These are phyloP conservation scores for Passer montanus DNA, from an alignment of 2,113 vertebrate species.

Conservation along the genomic window DNA sequence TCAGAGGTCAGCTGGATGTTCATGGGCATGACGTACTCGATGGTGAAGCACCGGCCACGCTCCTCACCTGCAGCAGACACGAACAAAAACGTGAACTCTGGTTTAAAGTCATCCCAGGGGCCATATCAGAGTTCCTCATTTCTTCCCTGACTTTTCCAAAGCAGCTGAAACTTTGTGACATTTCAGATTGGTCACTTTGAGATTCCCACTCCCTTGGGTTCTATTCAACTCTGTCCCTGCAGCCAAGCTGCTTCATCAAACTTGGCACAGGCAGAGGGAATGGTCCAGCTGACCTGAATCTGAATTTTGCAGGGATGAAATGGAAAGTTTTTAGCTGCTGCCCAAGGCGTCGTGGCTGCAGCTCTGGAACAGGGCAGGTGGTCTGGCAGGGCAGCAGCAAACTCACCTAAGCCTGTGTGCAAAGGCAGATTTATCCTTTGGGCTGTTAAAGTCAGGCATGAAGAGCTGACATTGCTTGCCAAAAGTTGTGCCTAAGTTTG, in stretches of 20 bases:
- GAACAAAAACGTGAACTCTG: accelerated
- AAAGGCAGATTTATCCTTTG: not conserved
- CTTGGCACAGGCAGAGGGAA: not conserved
- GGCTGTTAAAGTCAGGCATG: not conserved
- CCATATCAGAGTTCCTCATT: accelerated
- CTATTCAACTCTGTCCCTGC: not conserved
- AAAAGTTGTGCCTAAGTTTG: not conserved
- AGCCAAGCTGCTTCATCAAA: not conserved
- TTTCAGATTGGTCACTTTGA: not conserved
- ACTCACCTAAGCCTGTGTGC: not conserved
- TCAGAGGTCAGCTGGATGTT: constrained; percentile 92
- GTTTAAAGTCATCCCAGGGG: not conserved
- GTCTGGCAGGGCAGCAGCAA: not conserved
- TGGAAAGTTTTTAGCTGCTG: not conserved
- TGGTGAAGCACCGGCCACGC: constrained; percentile 92
- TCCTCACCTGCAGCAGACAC: constrained; percentile 84
- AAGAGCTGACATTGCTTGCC: not conserved
- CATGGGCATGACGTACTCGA: constrained; percentile 95
- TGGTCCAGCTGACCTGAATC: constrained; percentile 23
- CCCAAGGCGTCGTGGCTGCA: not conserved
- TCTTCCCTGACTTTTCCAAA: not conserved
- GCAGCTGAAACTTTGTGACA: not conserved
- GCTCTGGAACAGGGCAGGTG: not conserved
- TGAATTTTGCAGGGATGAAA: not conserved
- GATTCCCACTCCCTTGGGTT: not conserved